Evolutionary conservation across 1,140 invertebrate species (phyloP).

Genomic region (Melanaphis sacchari): DNA sequence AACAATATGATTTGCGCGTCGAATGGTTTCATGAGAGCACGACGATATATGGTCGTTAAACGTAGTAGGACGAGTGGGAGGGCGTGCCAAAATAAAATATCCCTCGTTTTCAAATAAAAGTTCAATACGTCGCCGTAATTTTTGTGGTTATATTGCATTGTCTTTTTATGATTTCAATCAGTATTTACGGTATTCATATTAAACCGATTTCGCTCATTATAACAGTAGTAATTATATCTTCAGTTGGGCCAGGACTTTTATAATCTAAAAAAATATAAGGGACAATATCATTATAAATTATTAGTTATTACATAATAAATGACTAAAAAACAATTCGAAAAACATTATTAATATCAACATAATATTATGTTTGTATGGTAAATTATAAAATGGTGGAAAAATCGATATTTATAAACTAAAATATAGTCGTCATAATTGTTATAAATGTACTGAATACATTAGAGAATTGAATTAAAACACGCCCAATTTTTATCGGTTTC

Average conservation of each 20-base stretch:
- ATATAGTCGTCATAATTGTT: background rate
- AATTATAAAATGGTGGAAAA: background rate
- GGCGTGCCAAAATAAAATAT: background rate
- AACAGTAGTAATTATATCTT: background rate
- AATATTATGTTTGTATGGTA: background rate
- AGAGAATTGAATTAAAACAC: constrained; percentile 2
- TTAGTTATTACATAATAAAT: background rate
- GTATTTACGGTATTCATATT: background rate
- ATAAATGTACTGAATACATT: background rate
- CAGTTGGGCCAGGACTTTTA: background rate
- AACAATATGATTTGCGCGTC: background rate
- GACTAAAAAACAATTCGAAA: background rate
- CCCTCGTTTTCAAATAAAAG: background rate
- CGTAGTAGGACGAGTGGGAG: background rate
- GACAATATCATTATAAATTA: background rate
- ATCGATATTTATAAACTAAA: background rate
- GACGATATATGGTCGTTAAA: background rate
- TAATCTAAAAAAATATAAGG: background rate
- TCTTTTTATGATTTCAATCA: constrained; percentile 15
- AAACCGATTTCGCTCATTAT: background rate
- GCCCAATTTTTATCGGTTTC: background rate
- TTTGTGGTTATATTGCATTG: background rate
- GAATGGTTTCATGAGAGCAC: background rate
- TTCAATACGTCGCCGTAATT: background rate
- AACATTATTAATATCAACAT: background rate